Evolutionary conservation across 2,113 vertebrate genomes (phyloP).

Genomic region (Stictonetta naevosa): DNA sequence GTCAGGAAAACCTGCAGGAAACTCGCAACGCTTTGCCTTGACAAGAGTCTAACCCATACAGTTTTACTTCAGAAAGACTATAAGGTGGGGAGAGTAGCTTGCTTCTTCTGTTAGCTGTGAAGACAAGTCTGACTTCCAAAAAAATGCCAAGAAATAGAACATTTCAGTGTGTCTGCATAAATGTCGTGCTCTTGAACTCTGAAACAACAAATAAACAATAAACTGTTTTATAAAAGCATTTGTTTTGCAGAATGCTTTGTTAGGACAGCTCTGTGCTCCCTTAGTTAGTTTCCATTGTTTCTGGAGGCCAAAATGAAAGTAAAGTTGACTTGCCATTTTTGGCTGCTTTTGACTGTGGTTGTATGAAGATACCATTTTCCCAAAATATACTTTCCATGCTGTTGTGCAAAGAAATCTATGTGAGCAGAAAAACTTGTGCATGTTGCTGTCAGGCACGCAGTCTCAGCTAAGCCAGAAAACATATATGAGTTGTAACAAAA

Average conservation of each 20-base stretch:
- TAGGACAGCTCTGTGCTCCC: slow-evolving; percentile 6
- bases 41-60: slow-evolving; percentile 89
- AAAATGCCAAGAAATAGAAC: background rate
- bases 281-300: background rate
- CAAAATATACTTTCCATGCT: background rate
- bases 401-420: background rate
- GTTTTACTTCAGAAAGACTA: slow-evolving; percentile 90
- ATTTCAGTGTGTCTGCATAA: background rate
- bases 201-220: background rate
- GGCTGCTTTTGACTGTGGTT: background rate
- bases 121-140: background rate
- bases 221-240: slow-evolving; percentile 28
- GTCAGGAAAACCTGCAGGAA: slow-evolving; percentile 90
- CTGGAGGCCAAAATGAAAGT: background rate
- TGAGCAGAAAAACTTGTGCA: background rate
- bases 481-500: background rate
- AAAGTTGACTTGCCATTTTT: background rate
- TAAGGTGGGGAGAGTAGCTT: slow-evolving; percentile 77
- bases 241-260: slow-evolving; percentile 39
- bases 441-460: background rate
- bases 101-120: background rate
- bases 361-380: background rate
- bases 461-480: background rate
- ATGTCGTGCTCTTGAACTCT: background rate
- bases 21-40: slow-evolving; percentile 84